A percentile compares a stretch with the other conserved stretches of the same genome.
These are phyloP conservation scores for Alexandromys fortis DNA, from an alignment of 2,113 vertebrate genomes.

Conservation along the genomic window DNA sequence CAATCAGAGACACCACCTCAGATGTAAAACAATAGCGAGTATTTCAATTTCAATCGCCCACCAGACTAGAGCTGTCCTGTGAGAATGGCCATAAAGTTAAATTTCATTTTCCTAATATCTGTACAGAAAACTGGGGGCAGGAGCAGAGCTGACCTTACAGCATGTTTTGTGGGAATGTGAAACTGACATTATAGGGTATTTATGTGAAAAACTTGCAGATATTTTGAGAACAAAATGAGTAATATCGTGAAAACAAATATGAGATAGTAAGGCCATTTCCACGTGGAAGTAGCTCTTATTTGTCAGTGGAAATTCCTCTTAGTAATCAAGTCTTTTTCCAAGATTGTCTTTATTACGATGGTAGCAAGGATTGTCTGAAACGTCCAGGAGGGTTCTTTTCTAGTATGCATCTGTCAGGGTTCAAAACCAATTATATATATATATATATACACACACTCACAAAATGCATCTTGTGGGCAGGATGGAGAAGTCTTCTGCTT, in stretches of 20 bases:
- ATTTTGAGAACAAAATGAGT: background rate
- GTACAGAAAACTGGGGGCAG: background rate
- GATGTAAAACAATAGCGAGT: background rate
- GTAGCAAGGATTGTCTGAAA: background rate
- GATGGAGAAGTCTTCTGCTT: background rate
- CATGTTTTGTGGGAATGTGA: background rate
- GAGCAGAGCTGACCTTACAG: background rate
- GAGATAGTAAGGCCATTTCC: background rate
- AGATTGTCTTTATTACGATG: background rate
- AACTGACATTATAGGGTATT: background rate
- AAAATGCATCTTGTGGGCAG: background rate
- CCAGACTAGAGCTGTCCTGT: rapidly evolving
- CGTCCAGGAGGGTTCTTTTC: background rate
- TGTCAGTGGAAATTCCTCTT: background rate
- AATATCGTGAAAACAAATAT: background rate
- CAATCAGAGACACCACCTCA: background rate
- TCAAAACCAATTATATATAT: background rate
- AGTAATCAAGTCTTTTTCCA: background rate
- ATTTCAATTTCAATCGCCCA: background rate
- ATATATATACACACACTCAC: background rate
- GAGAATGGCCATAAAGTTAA: background rate
- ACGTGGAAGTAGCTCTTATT: background rate
- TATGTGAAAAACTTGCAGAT: background rate
- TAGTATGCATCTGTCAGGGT: background rate
- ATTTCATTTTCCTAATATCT: background rate